These are phyloP conservation scores for Rhopalosiphum nymphaeae DNA, from an alignment of 2,888 invertebrate genomes.

Conservation along the genomic window DNA sequence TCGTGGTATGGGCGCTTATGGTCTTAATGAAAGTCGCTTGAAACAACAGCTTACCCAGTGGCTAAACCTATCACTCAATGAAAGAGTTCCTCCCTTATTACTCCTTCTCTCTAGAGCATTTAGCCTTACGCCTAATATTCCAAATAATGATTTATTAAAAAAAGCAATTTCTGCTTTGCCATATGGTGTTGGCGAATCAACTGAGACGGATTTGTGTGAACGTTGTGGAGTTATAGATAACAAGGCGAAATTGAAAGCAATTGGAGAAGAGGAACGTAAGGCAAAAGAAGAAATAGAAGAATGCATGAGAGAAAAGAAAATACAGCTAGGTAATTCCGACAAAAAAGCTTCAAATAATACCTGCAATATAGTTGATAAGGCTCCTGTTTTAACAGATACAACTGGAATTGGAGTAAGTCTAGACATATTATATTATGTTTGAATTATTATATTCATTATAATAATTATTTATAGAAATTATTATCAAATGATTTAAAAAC, in stretches of 20 bases:
- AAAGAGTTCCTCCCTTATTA: slow-evolving; percentile 94
- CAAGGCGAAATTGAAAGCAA: slow-evolving; percentile 87
- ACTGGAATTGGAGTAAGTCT: slow-evolving; percentile 53
- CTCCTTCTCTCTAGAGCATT: slow-evolving; percentile 92
- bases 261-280: slow-evolving; percentile 88
- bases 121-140: slow-evolving; percentile 92
- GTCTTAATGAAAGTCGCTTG: slow-evolving; percentile 88
- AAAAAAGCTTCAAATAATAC: slow-evolving; percentile 66
- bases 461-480: slow-evolving; percentile 70
- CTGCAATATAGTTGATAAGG: slow-evolving; percentile 72
- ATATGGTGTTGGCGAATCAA: slow-evolving; percentile 85
- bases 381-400: slow-evolving; percentile 68
- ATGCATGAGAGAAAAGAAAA: slow-evolving; percentile 72
- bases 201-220: slow-evolving; percentile 94
- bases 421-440: background rate
- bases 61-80: slow-evolving; percentile 94
- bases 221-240: slow-evolving; percentile 95
- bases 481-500: slow-evolving; percentile 87
- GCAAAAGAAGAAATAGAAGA: slow-evolving; percentile 87
- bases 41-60: slow-evolving; percentile 90
- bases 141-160: slow-evolving; percentile 91
- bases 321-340: slow-evolving; percentile 13
- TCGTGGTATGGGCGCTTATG: slow-evolving; percentile 97
- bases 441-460: background rate
- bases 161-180: slow-evolving; percentile 93